phyloP scores from a whole-genome alignment of 2,888 invertebrate genomes.

The Ormia ochracea region DNA sequence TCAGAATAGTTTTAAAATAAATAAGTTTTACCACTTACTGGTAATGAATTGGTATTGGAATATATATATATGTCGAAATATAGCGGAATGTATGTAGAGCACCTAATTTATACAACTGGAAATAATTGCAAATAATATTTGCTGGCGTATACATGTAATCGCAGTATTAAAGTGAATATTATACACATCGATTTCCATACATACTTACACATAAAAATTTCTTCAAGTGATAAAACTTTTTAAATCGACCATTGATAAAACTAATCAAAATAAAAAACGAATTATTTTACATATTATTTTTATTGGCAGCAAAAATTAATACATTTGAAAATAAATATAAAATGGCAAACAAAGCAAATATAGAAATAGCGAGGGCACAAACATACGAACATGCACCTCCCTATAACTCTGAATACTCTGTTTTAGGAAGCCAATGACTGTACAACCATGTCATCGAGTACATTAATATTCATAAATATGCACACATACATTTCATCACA shows the following conservation, averaged over 20 bases:
- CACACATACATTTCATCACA: slow-evolving; percentile 63
- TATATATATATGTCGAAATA: too few species aligned
- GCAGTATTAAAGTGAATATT: too few species aligned
- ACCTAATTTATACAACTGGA: too few species aligned
- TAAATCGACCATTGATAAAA: not conserved
- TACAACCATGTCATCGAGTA: slow-evolving; percentile 71
- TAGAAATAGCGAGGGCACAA: slow-evolving; percentile 6
- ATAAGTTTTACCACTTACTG: too few species aligned
- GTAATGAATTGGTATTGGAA: too few species aligned
- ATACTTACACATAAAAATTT: not conserved
- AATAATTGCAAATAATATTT: too few species aligned
- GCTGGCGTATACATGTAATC: too few species aligned
- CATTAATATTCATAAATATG: slow-evolving; percentile 67
- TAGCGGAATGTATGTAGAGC: too few species aligned
- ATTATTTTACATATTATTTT: slow-evolving; percentile 39
- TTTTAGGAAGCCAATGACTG: slow-evolving; percentile 46
- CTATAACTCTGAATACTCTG: slow-evolving; percentile 7
- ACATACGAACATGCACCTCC: not conserved
- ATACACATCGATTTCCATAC: not conserved
- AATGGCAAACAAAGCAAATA: slow-evolving; percentile 14
- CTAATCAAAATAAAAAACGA: not conserved
- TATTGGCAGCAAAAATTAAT: slow-evolving; percentile 30
- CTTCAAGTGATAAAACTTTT: not conserved
- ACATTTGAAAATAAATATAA: slow-evolving; percentile 34
- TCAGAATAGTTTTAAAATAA: too few species aligned